Evolutionary conservation across 1,140 invertebrate genomes (phyloP), one percentile per base, ranked within the genome.

Genomic region (Drosophila pectinifera): DNA sequence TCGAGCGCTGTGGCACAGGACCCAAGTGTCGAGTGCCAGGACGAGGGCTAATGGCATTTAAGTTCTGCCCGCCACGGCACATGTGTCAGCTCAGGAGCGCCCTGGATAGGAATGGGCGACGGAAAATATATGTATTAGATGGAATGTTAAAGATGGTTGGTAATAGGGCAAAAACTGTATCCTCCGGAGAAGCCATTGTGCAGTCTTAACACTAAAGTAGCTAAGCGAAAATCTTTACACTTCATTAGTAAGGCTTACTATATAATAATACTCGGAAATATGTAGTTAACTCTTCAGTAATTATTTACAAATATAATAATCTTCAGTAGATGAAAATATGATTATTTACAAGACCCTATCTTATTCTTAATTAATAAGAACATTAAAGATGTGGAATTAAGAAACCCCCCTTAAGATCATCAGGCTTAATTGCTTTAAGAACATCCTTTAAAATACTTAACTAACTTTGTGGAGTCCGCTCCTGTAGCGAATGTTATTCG

Each of bases 1-100:
- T 43, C 36, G 65, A 36, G 64, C 46, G 39, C 55, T 73, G 73
- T 51, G 62, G 41, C 57, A 34, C 48, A 69, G 74, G 75, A 53
- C 64, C 42, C 64, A 77, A 77, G 73, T 77, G 73, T 77, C 41
- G 55, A 67, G 61, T 57, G 62, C 46, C 67, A 65, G 73, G 59
- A 73, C 75, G 75, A 86, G 78, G 83, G 78, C 84, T 89, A 89
- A 89, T 89, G 80, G 80, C 84, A 89, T 89, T 89, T 89, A 89
- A 88, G 83, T 88, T 88, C 68, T 77, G 57, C 61, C 73, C 46
- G 38, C 38, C 72, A 48, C 20, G 63, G 18, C 67, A 45, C 67
- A 70, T 70, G 67, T 68, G 65, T 34, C 61, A 69, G 26, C 58
- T 45, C 67, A 69, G 64, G 64, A 69, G 67, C 67, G 64, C 16